Conservation (phyloP, 2,888 invertebrate genomes). For the Taphrorychus bicolor region DNA sequence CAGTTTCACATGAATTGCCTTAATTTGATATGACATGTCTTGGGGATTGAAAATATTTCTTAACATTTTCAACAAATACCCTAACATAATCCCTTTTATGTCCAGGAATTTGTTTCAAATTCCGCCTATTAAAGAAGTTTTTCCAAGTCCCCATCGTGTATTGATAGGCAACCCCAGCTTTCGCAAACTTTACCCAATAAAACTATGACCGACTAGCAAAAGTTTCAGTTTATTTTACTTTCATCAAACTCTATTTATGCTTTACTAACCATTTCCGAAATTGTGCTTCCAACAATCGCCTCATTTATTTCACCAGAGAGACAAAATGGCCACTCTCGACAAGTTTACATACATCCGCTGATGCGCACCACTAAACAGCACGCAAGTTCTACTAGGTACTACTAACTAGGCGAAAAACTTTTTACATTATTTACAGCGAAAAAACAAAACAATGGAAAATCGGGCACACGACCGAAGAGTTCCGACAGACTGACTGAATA, state of each 20-base stretch:
- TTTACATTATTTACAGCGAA: conserved; percentile 38
- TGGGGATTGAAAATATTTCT: too few relatives aligned
- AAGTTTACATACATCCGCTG: not conserved
- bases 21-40: too few relatives aligned
- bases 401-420: too few relatives aligned
- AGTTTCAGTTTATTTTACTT: not conserved
- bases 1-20: too few relatives aligned
- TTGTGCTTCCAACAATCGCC: not conserved
- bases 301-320: not conserved
- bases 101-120: too few relatives aligned
- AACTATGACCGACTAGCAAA: not conserved
- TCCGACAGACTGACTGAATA: conserved; percentile 20
- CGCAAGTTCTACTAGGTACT: too few relatives aligned
- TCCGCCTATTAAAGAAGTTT: too few relatives aligned
- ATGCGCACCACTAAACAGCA: too few relatives aligned
- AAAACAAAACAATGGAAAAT: conserved; percentile 7
- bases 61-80: too few relatives aligned
- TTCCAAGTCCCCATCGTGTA: not conserved
- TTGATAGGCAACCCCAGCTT: not conserved
- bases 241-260: not conserved
- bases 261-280: not conserved
- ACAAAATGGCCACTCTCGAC: not conserved
- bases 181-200: not conserved
- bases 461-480: conserved; percentile 8
- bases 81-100: too few relatives aligned